phyloP scores from a whole-genome alignment of 2,797 vertebrate genomes.

The Hydrocynus forskahlii region DNA sequence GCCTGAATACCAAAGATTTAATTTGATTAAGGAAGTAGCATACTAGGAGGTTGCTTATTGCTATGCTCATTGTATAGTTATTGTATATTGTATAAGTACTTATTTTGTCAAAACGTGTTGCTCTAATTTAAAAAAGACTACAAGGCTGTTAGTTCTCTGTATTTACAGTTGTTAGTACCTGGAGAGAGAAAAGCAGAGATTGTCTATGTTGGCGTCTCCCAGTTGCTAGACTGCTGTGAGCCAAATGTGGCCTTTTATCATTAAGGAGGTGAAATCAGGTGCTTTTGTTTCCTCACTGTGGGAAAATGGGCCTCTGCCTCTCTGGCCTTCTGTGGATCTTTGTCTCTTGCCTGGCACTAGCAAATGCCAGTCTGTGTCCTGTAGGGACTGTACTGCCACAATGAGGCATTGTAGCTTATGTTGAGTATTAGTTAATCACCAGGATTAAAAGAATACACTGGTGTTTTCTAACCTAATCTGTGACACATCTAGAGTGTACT shows the following conservation, averaged over 20 bases:
- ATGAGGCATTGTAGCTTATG: background rate
- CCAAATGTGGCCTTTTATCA: conserved; percentile 23
- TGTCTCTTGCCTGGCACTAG: conserved; percentile 34
- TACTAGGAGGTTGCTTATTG: background rate
- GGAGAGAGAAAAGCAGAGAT: background rate
- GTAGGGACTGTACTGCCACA: background rate
- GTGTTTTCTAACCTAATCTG: background rate
- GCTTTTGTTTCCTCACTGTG: conserved; percentile 28
- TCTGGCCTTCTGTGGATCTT: conserved; percentile 21
- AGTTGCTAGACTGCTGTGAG: conserved; percentile 5
- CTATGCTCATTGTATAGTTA: no score
- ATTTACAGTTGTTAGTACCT: background rate
- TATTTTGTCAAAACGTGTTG: background rate
- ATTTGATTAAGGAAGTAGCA: background rate
- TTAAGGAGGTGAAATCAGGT: background rate
- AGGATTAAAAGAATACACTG: background rate
- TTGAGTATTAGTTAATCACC: conserved; percentile 5
- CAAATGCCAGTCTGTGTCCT: conserved; percentile 12
- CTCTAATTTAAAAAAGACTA: no score
- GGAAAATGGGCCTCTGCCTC: background rate
- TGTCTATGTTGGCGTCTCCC: conserved; percentile 10
- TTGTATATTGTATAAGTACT: background rate
- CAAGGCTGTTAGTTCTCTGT: no score
- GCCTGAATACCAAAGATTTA: background rate
- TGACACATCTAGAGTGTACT: background rate